Percentiles rank a stretch among this genome's conserved stretches.
phyloP scores from a whole-genome alignment of 2,888 invertebrate species.

The Oligia latruncula region DNA sequence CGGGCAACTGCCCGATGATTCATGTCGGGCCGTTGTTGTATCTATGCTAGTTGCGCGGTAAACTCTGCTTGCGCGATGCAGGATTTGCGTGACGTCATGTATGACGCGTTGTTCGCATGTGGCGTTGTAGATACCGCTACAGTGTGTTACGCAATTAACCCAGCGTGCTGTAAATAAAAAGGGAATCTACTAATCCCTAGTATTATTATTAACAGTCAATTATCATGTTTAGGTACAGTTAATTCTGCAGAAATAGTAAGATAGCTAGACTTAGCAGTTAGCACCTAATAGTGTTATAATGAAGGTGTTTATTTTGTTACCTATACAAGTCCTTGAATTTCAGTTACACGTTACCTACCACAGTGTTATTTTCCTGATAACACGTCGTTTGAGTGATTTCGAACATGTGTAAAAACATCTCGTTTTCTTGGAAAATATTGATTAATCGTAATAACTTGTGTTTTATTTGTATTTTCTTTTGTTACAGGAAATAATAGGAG shows the following conservation, averaged over 20 bases:
- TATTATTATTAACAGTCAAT: not conserved
- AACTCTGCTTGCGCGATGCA: no score
- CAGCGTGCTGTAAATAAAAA: not conserved
- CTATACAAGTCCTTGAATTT: conserved; percentile 25
- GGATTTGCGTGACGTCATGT: no score
- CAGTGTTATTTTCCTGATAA: conserved; percentile 46
- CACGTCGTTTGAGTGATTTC: conserved; percentile 1
- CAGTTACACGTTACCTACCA: not conserved
- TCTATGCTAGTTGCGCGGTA: no score
- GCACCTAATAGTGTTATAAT: not conserved
- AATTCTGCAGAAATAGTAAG: not conserved
- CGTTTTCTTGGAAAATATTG: conserved; percentile 2
- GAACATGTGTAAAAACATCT: conserved; percentile 11
- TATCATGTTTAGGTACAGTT: not conserved
- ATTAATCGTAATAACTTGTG: not conserved
- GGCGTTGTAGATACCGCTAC: no score
- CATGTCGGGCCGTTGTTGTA: no score
- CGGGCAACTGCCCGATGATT: no score
- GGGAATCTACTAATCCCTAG: not conserved
- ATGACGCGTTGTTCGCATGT: no score
- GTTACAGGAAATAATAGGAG: conserved; percentile 74
- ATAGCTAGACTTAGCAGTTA: not conserved
- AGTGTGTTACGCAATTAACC: no score
- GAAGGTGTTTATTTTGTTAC: conserved; percentile 2
- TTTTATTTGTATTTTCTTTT: conserved; percentile 44